Conservation (phyloP, 1,140 invertebrate species). For the Thaumatotibia leucotreta region DNA sequence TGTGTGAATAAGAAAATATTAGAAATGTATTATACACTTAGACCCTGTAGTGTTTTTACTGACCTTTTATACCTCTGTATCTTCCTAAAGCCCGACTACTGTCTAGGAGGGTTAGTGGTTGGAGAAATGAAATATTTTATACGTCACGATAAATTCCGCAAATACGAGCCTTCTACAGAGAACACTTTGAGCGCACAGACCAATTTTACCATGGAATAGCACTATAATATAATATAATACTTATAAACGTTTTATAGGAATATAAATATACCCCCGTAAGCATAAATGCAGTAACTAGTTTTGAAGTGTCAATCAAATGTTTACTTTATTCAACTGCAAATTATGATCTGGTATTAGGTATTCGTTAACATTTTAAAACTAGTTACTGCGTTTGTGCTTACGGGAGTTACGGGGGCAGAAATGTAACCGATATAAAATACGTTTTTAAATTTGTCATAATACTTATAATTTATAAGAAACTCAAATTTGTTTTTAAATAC, state of each 20-base stretch:
- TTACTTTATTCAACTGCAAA: too few species aligned
- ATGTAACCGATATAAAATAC: neutral
- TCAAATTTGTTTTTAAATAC: too few species aligned
- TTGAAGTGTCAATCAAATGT: too few species aligned
- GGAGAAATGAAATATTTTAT: neutral
- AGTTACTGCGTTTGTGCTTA: too few species aligned
- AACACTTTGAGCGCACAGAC: neutral
- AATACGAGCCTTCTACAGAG: neutral
- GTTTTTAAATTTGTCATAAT: too few species aligned
- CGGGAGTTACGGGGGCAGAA: neutral
- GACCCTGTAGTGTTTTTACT: constrained; percentile 67
- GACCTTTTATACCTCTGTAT: constrained; percentile 68
- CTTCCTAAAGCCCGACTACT: constrained; percentile 35
- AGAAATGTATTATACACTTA: constrained; percentile 55
- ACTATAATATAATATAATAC: too few species aligned
- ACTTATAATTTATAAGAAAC: too few species aligned
- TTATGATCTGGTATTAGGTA: too few species aligned
- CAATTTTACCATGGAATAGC: neutral
- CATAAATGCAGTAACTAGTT: too few species aligned
- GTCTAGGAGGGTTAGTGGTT: neutral
- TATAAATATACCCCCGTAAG: too few species aligned
- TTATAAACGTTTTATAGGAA: too few species aligned
- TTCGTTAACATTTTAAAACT: too few species aligned
- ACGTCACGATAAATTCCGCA: neutral
- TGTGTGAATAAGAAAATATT: constrained; percentile 41